Percentiles rank a stretch among this genome's conserved stretches.
phyloP scores from a whole-genome alignment of 1,140 invertebrate species.

The Centruroides vittatus region DNA sequence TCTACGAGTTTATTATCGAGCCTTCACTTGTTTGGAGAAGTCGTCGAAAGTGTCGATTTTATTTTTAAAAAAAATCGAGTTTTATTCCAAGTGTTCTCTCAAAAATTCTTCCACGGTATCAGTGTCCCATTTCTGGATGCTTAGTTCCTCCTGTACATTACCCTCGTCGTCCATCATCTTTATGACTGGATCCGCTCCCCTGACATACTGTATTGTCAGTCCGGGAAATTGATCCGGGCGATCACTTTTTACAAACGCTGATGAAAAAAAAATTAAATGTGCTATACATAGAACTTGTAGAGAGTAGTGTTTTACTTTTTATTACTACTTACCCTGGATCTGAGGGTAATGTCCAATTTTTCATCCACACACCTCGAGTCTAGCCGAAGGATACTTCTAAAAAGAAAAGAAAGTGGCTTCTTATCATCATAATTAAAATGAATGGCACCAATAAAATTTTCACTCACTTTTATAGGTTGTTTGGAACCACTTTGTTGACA shows the following conservation, averaged over 20 bases:
- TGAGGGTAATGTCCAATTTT: slow-evolving; percentile 92
- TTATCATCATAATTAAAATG: background rate
- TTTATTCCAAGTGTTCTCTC: slow-evolving; percentile 26
- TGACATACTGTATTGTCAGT: slow-evolving; percentile 71
- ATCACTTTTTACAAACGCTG: slow-evolving; percentile 83
- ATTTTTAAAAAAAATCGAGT: background rate
- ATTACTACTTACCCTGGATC: slow-evolving; percentile 56
- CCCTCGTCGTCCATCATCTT: slow-evolving; percentile 70
- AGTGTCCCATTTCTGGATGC: slow-evolving; percentile 68
- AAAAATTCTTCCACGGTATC: slow-evolving; percentile 91
- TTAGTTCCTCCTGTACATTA: slow-evolving; percentile 49
- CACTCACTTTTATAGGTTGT: slow-evolving; percentile 23
- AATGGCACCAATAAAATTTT: background rate
- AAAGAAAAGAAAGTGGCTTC: background rate
- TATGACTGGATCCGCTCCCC: slow-evolving; percentile 82
- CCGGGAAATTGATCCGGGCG: slow-evolving; percentile 71
- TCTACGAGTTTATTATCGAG: too few relatives aligned
- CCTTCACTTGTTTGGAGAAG: too few relatives aligned
- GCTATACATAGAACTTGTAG: background rate
- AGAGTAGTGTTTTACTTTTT: background rate
- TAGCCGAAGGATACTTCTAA: slow-evolving; percentile 62
- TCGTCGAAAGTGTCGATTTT: background rate
- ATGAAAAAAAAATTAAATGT: slow-evolving; percentile 10
- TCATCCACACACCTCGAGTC: slow-evolving; percentile 84
- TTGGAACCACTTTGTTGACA: slow-evolving; percentile 35